These are phyloP conservation scores for Prosopocoilus inquinatus DNA, from an alignment of 2,888 invertebrate genomes.

Conservation along the genomic window DNA sequence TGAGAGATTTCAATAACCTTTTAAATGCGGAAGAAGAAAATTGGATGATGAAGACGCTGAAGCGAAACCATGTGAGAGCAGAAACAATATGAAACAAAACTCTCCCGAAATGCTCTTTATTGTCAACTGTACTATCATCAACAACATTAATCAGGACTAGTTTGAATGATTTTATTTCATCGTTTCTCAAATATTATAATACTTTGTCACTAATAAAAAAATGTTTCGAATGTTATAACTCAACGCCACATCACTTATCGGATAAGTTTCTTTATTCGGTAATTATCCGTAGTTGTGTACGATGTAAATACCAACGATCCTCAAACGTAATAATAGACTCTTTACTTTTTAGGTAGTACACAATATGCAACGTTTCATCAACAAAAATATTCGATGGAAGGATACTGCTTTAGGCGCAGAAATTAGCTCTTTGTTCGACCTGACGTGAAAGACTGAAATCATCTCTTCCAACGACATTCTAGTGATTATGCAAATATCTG, in stretches of 20 bases:
- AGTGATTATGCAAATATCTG: conserved; percentile 36
- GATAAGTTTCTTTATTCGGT: conserved; percentile 41
- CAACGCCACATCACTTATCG: conserved; percentile 49
- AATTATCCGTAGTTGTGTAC: too few relatives aligned
- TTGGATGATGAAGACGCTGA: too few relatives aligned
- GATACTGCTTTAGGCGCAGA: conserved; percentile 19
- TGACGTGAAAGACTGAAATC: background rate
- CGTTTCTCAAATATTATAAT: conserved; percentile 52
- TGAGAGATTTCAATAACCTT: too few relatives aligned
- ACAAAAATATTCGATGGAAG: conserved; percentile 39
- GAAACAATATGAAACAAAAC: conserved; percentile 27
- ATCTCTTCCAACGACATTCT: conserved; percentile 24
- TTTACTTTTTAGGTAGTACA: too few relatives aligned
- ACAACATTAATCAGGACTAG: conserved; percentile 52
- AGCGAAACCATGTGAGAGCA: background rate
- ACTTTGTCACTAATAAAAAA: conserved; percentile 53
- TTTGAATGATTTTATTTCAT: conserved; percentile 52
- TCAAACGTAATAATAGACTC: conserved; percentile 42
- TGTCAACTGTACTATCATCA: conserved; percentile 51
- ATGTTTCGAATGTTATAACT: conserved; percentile 46
- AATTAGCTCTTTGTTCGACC: conserved; percentile 18
- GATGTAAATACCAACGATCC: conserved; percentile 45
- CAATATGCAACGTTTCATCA: conserved; percentile 46
- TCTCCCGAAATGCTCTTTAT: conserved; percentile 52
- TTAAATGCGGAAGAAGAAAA: too few relatives aligned